Percentiles rank a stretch among this genome's conserved stretches.
phyloP scores from a whole-genome alignment of 1,140 invertebrate species.

The Harlomillsia oculata region DNA sequence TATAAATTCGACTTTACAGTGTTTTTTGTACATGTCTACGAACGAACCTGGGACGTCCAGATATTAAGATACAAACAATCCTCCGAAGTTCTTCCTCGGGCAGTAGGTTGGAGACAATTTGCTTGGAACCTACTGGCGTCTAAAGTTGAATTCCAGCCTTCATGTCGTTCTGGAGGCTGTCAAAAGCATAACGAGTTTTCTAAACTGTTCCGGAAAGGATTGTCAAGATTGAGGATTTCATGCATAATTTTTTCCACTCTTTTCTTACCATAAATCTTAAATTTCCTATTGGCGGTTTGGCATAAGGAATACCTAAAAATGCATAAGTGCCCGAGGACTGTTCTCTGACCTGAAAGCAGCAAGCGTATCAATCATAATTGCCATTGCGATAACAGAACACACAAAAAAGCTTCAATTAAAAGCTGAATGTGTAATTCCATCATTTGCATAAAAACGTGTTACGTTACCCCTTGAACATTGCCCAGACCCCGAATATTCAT shows the following conservation, averaged over 20 bases:
- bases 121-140: constrained; percentile 25
- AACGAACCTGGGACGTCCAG: constrained; percentile 31
- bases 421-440: background rate
- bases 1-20: background rate
- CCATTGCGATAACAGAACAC: background rate
- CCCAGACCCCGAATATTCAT: constrained; percentile 31
- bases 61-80: constrained; percentile 35
- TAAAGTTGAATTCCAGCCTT: constrained; percentile 34
- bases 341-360: constrained; percentile 17
- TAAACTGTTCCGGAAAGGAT: no score
- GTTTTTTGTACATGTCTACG: background rate
- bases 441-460: background rate
- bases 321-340: constrained; percentile 24
- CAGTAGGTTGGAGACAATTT: constrained; percentile 33
- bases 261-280: constrained; percentile 31
- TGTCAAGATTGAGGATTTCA: no score
- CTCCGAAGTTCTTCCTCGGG: constrained; percentile 33
- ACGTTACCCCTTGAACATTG: constrained; percentile 33
- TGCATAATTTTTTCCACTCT: no score
- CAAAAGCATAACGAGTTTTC: no score
- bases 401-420: background rate
- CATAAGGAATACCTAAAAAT: constrained; percentile 33
- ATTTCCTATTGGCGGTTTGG: constrained; percentile 29
- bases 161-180: constrained; percentile 32
- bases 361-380: background rate